Conservation (phyloP, 1,140 invertebrate genomes). For the Drosophila ironensis region DNA sequence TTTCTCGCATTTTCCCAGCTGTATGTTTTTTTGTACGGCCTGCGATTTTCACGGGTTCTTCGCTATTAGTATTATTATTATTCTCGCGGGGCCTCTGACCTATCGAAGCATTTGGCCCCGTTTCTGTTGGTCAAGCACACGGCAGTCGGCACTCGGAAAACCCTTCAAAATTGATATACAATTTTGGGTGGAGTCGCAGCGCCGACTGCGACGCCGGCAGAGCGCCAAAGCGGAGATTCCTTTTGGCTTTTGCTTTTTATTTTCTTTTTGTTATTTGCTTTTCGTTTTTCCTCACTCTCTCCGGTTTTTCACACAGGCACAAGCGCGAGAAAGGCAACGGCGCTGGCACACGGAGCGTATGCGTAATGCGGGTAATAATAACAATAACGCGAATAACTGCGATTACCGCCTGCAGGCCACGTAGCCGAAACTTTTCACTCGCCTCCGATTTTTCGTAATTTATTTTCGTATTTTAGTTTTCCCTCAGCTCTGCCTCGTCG, state of each 20-base stretch:
- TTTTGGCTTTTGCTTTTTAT: conserved; percentile 16
- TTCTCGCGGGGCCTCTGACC: conserved; percentile 20
- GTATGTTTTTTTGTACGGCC: conserved; percentile 23
- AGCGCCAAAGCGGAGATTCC: conserved; percentile 42
- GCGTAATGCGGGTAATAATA: conserved; percentile 61
- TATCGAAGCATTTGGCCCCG: conserved; percentile 19
- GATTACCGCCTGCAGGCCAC: conserved; percentile 10
- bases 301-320: conserved; percentile 32
- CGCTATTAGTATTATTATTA: too few species aligned
- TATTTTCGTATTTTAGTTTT: conserved; percentile 57
- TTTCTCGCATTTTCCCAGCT: conserved; percentile 81
- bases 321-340: conserved; percentile 2
- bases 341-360: conserved; percentile 57
- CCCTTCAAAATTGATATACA: conserved; percentile 64
- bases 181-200: conserved; percentile 73
- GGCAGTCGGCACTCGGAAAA: conserved; percentile 11
- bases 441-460: conserved; percentile 40
- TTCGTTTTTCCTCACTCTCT: conserved; percentile 14
- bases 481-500: conserved; percentile 65
- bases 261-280: too few species aligned
- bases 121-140: conserved; percentile 26
- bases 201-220: conserved; percentile 55
- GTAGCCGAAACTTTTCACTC: conserved; percentile 9
- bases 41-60: conserved; percentile 25
- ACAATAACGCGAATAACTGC: conserved; percentile 23